Percentiles rank a stretch among this genome's conserved stretches.
phyloP scores from a whole-genome alignment of 2,888 invertebrate genomes.

The Chymomyza fuscimana region DNA sequence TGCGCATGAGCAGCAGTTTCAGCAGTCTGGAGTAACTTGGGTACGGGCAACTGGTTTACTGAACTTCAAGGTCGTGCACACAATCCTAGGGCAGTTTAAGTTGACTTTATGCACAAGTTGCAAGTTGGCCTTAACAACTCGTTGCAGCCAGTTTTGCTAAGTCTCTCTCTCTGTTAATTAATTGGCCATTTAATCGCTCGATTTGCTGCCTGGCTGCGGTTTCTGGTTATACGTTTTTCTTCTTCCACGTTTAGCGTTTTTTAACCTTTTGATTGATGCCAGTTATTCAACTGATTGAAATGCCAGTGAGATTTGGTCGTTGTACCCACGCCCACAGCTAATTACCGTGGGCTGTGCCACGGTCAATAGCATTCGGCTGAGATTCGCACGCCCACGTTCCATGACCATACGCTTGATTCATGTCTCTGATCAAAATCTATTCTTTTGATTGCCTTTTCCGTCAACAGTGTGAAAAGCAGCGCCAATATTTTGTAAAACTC shows the following conservation, averaged over 20 bases:
- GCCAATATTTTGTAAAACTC: neutral
- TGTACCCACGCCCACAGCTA: slow-evolving; percentile 49
- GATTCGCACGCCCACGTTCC: slow-evolving; percentile 66
- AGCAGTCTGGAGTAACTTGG: neutral
- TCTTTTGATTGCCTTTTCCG: slow-evolving; percentile 1
- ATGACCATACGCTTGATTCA: slow-evolving; percentile 47
- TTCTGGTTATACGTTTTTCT: neutral
- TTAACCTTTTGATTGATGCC: slow-evolving; percentile 19
- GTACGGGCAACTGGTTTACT: slow-evolving; percentile 45
- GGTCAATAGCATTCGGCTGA: slow-evolving; percentile 59
- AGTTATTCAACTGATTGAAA: slow-evolving; percentile 56
- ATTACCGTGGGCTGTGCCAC: slow-evolving; percentile 33
- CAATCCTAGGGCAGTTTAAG: slow-evolving; percentile 2
- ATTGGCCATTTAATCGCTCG: slow-evolving; percentile 70
- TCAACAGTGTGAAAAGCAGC: slow-evolving; percentile 1
- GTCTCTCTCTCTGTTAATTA: slow-evolving; percentile 54
- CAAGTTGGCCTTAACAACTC: slow-evolving; percentile 16
- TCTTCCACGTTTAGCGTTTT: slow-evolving; percentile 12
- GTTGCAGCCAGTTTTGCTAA: slow-evolving; percentile 21
- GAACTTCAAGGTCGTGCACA: slow-evolving; percentile 59
- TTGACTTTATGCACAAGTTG: slow-evolving; percentile 4
- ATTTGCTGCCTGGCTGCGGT: slow-evolving; percentile 47
- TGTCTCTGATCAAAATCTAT: slow-evolving; percentile 20
- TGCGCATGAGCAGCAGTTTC: slow-evolving; percentile 3
- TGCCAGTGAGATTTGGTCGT: slow-evolving; percentile 11